Conservation (phyloP, 2,113 vertebrate genomes). For the Aptenodytes patagonicus region DNA sequence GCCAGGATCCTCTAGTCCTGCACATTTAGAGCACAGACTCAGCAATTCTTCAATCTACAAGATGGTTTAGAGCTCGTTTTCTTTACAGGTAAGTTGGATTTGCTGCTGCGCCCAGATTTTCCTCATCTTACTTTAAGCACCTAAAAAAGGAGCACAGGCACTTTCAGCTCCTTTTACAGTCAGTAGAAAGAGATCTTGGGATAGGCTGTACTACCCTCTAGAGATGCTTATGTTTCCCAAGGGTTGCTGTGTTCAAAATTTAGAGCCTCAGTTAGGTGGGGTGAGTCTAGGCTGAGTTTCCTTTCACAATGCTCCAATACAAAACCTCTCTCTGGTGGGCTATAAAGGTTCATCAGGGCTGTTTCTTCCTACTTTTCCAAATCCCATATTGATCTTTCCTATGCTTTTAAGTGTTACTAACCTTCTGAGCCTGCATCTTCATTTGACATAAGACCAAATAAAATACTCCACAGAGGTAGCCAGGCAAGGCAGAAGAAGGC, state of each 20-base stretch:
- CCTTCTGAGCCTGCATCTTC: conserved; percentile 27
- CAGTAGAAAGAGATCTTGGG: neutral
- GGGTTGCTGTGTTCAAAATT: conserved; percentile 23
- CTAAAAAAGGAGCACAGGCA: neutral
- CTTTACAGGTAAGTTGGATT: conserved; percentile 9
- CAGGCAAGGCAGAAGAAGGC: neutral
- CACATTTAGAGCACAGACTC: neutral
- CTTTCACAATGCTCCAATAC: neutral
- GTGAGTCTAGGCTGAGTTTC: neutral
- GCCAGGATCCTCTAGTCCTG: neutral
- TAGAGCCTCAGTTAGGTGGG: conserved; percentile 3
- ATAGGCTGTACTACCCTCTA: neutral
- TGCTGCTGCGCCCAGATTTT: neutral
- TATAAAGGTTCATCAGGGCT: conserved; percentile 16
- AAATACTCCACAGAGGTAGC: neutral
- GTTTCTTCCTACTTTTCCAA: conserved; percentile 37
- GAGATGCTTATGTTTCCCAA: conserved; percentile 34
- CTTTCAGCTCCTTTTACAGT: conserved; percentile 13
- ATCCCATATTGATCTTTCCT: conserved; percentile 36
- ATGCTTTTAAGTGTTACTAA: conserved; percentile 31
- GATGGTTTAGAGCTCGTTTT: neutral
- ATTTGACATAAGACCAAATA: conserved; percentile 18
- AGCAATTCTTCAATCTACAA: neutral
- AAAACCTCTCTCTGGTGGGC: conserved; percentile 1
- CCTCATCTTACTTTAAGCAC: neutral